Percentiles rank a stretch among this genome's conserved stretches.
These are phyloP conservation scores for Pavo muticus DNA, from an alignment of 2,113 vertebrate species.

Conservation along the genomic window DNA sequence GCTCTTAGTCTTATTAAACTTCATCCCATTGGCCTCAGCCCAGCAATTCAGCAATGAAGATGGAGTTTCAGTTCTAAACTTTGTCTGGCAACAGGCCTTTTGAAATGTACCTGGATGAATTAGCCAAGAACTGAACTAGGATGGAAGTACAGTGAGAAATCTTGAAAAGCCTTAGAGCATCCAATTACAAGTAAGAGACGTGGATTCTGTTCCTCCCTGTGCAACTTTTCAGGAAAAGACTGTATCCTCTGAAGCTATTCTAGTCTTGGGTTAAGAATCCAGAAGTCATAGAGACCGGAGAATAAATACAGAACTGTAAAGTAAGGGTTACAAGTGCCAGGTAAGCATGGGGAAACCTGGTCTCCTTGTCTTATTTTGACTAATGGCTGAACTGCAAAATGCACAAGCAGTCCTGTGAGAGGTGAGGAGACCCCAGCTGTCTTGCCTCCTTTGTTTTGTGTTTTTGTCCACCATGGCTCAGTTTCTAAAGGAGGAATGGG, in stretches of 20 bases:
- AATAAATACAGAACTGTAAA: neutral
- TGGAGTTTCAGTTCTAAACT: neutral
- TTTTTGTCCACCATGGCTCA: neutral
- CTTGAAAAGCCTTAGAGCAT: neutral
- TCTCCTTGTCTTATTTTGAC: neutral
- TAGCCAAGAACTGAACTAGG: no score
- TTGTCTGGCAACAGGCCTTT: neutral
- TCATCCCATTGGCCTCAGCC: no score
- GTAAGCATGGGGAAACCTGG: neutral
- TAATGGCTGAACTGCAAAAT: neutral
- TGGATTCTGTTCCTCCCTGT: neutral
- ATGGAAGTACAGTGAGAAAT: no score
- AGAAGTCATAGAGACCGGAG: neutral
- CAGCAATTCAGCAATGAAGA: neutral
- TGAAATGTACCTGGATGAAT: neutral
- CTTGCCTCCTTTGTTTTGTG: neutral
- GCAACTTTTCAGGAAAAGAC: neutral
- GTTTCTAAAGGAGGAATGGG: neutral
- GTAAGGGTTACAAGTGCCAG: neutral
- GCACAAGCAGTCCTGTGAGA: neutral
- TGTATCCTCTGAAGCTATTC: neutral
- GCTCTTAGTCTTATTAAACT: no score
- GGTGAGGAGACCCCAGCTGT: neutral
- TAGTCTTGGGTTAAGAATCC: neutral
- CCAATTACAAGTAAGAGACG: neutral